Conservation (phyloP, 2,888 invertebrate species). For the Melanotus villosus region DNA sequence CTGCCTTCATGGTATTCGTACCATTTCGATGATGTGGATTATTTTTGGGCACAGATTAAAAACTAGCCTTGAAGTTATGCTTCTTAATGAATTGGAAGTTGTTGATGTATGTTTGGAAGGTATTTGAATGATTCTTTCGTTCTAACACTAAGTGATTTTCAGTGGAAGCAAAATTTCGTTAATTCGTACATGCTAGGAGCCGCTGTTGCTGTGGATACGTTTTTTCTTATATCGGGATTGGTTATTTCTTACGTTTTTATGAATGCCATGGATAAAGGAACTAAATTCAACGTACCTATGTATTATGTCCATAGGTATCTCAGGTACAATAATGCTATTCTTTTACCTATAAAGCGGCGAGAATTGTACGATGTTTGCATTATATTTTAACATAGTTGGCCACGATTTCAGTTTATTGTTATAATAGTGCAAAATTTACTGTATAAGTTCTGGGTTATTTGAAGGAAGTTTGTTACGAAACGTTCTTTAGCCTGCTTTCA, state of each 20-base stretch:
- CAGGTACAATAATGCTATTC: slow-evolving; percentile 58
- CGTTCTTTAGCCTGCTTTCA: no score
- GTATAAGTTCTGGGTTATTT: no score
- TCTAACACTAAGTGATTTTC: no score
- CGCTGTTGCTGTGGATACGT: slow-evolving; percentile 68
- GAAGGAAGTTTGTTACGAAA: no score
- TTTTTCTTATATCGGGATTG: slow-evolving; percentile 75
- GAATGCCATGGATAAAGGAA: slow-evolving; percentile 58
- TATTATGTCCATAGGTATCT: slow-evolving; percentile 67
- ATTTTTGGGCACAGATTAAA: slow-evolving; percentile 62
- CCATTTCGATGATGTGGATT: slow-evolving; percentile 68
- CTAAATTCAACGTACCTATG: slow-evolving; percentile 60
- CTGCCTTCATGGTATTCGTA: slow-evolving; percentile 67
- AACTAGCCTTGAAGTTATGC: not conserved
- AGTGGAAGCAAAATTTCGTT: slow-evolving; percentile 46
- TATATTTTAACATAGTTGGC: no score
- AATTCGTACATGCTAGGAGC: slow-evolving; percentile 5
- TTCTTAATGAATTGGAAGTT: not conserved
- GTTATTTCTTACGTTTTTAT: slow-evolving; percentile 68
- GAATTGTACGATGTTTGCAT: no score
- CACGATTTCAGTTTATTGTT: no score
- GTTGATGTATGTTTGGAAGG: no score
- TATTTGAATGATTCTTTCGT: no score
- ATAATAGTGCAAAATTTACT: no score
- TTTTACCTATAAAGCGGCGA: not conserved